These are phyloP conservation scores for Scaptomyza cyrtandrae DNA, from an alignment of 2,888 invertebrate genomes.

Conservation along the genomic window DNA sequence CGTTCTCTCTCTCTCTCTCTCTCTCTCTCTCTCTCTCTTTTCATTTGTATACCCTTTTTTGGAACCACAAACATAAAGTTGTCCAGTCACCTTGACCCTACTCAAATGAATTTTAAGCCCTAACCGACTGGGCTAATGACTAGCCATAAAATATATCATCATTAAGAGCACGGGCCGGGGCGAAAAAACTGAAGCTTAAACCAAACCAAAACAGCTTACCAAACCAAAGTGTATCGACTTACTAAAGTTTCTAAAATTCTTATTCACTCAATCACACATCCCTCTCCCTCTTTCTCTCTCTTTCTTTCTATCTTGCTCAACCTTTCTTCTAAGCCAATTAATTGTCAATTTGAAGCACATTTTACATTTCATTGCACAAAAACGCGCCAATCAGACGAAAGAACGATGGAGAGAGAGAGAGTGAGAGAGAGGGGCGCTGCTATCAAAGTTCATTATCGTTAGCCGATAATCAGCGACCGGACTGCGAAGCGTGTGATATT, in stretches of 20 bases:
- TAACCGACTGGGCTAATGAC: conserved; percentile 56
- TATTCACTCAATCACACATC: background rate
- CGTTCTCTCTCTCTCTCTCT: background rate
- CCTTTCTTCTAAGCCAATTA: conserved; percentile 61
- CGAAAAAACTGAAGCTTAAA: conserved; percentile 18
- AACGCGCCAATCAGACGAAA: conserved; percentile 52
- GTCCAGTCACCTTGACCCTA: conserved; percentile 63
- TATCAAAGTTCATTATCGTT: conserved; percentile 69
- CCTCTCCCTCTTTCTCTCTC: background rate
- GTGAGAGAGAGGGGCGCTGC: conserved; percentile 14
- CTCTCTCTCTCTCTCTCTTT: background rate
- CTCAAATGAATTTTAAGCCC: conserved; percentile 48
- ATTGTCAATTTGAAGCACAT: conserved; percentile 67
- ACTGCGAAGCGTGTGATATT: conserved; percentile 61
- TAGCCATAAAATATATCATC: conserved; percentile 67
- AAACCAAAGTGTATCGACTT: conserved; percentile 56
- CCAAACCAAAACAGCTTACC: conserved; percentile 31
- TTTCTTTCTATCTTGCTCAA: background rate
- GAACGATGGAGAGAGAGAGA: too few relatives aligned
- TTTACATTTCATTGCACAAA: conserved; percentile 73
- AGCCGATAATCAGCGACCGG: conserved; percentile 57
- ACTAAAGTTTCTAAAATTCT: conserved; percentile 41
- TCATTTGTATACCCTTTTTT: conserved; percentile 5
- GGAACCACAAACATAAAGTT: conserved; percentile 30
- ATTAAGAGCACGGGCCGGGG: conserved; percentile 47